Evolutionary conservation across 2,888 invertebrate species (phyloP).

Genomic region (Lypha dubia): DNA sequence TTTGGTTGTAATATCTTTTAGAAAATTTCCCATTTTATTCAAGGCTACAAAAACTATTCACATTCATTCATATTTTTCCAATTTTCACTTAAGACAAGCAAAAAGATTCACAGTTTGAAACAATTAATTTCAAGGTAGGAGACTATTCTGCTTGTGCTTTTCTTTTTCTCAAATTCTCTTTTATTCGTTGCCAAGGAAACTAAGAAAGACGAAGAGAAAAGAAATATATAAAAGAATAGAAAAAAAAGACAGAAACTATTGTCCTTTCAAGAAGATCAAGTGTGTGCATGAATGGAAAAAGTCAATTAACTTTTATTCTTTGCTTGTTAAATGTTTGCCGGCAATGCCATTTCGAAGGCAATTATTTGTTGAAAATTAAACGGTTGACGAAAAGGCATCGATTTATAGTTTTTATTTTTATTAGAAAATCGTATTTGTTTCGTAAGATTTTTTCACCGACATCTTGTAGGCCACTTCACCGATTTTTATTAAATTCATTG

Average conservation of each 20-base stretch:
- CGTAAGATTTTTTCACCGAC: no score
- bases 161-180: not conserved
- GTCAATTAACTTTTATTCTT: slow-evolving; percentile 52
- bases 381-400: not conserved
- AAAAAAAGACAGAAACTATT: slow-evolving; percentile 29
- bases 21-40: not conserved
- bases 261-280: slow-evolving; percentile 61
- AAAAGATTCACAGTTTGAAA: slow-evolving; percentile 43
- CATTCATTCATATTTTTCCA: not conserved
- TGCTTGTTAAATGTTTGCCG: not conserved
- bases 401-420: not conserved
- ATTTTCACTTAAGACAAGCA: not conserved
- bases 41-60: not conserved
- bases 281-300: slow-evolving; percentile 42
- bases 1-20: not conserved
- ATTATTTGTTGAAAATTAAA: slow-evolving; percentile 13
- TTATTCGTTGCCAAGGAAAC: slow-evolving; percentile 57
- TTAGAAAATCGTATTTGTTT: no score
- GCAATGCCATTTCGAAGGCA: slow-evolving; percentile 14
- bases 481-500: no score
- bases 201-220: not conserved
- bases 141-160: slow-evolving; percentile 29
- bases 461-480: no score
- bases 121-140: slow-evolving; percentile 65
- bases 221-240: not conserved